These are phyloP conservation scores for Unio delphinus DNA, from an alignment of 2,888 invertebrate genomes.

Conservation along the genomic window DNA sequence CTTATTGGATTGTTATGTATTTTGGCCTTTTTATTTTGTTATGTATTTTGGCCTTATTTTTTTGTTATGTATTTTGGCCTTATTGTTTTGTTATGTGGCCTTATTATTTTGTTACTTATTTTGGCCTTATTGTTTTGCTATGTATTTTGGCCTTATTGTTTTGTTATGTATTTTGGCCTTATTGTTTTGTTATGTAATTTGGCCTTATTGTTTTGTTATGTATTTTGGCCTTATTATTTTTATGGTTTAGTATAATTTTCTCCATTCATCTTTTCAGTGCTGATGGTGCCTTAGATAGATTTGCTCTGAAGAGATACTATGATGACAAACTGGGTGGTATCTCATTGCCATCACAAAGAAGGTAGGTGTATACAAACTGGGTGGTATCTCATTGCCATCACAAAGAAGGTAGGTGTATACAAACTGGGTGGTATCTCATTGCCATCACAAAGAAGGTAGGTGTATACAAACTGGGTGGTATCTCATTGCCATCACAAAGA, in stretches of 20 bases:
- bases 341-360: constrained; percentile 82
- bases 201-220: neutral
- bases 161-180: neutral
- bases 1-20: too few relatives aligned
- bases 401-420: constrained; percentile 58
- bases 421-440: constrained; percentile 81
- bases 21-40: too few relatives aligned
- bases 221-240: neutral
- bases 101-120: too few relatives aligned
- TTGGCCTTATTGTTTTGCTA: too few relatives aligned
- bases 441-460: constrained; percentile 83
- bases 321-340: constrained; percentile 84
- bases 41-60: too few relatives aligned
- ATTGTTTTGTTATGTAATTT: neutral
- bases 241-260: neutral
- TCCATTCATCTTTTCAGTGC: constrained; percentile 70
- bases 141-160: neutral
- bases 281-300: constrained; percentile 85
- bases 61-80: too few relatives aligned
- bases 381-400: too few relatives aligned
- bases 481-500: too few relatives aligned
- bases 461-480: too few relatives aligned
- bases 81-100: too few relatives aligned
- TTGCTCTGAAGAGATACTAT: constrained; percentile 92
- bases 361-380: constrained; percentile 72